Percentiles rank a stretch among this genome's conserved stretches.
phyloP scores from a whole-genome alignment of 1,140 invertebrate species.

The Macrobrachium nipponense region DNA sequence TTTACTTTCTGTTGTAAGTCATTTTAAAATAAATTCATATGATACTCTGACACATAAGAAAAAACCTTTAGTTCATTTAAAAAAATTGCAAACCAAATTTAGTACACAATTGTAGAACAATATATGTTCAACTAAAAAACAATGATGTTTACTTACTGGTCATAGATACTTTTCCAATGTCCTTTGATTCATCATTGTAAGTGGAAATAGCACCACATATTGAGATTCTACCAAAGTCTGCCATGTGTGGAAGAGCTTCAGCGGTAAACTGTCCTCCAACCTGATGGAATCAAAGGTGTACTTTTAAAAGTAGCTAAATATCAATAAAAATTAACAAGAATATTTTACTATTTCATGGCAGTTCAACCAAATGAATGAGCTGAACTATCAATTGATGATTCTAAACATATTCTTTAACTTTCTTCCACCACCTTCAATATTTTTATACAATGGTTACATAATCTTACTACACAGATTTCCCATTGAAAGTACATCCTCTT shows the following conservation, averaged over 20 bases:
- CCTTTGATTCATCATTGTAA: constrained; percentile 71
- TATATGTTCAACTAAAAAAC: background rate
- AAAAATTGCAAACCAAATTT: too few species aligned
- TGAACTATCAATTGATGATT: too few species aligned
- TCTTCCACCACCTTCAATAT: too few species aligned
- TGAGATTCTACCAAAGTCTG: constrained; percentile 73
- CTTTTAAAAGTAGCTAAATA: background rate
- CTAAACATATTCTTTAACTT: too few species aligned
- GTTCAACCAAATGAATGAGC: too few species aligned
- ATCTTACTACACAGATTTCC: too few species aligned
- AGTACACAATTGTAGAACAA: background rate
- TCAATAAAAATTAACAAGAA: background rate
- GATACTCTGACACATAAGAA: too few species aligned
- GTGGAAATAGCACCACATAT: constrained; percentile 77
- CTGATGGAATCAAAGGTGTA: constrained; percentile 62
- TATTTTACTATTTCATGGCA: background rate
- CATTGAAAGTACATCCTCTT: too few species aligned
- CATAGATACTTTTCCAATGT: constrained; percentile 42
- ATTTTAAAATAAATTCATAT: too few species aligned
- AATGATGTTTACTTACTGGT: constrained; percentile 24
- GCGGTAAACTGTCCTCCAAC: constrained; percentile 78
- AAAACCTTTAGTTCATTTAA: too few species aligned
- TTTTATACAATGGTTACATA: too few species aligned
- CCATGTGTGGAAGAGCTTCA: constrained; percentile 75
- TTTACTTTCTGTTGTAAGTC: too few species aligned